These are phyloP conservation scores for Crepidodera aurea DNA, from an alignment of 2,888 invertebrate genomes.

Conservation along the genomic window DNA sequence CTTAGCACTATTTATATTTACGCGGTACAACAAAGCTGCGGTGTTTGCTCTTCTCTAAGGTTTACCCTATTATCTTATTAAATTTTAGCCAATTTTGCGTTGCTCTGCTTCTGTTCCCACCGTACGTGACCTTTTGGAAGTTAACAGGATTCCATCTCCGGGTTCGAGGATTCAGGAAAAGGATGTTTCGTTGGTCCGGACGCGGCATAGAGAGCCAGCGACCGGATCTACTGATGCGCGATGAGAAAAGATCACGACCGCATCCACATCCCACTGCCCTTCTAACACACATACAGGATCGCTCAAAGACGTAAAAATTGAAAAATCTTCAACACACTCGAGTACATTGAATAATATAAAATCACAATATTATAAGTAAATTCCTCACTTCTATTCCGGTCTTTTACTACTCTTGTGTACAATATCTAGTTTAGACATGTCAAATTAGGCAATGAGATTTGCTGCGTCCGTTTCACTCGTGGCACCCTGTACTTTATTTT, in stretches of 20 bases:
- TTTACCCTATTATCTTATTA: conserved; percentile 19
- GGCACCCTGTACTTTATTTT: no score
- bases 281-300: not conserved
- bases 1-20: conserved; percentile 2
- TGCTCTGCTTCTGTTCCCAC: conserved; percentile 12
- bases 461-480: no score
- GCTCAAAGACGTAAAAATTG: no score
- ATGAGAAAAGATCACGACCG: conserved; percentile 21
- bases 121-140: conserved; percentile 18
- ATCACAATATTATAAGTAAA: no score
- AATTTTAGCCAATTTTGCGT: conserved; percentile 16
- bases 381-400: no score
- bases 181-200: conserved; percentile 24
- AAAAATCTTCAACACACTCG: no score
- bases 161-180: conserved; percentile 20
- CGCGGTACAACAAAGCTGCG: conserved; percentile 5
- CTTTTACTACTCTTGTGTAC: no score
- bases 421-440: no score
- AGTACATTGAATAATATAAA: no score
- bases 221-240: conserved; percentile 21
- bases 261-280: conserved; percentile 13
- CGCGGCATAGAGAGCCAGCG: conserved; percentile 17
- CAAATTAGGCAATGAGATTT: no score
- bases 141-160: conserved; percentile 22
- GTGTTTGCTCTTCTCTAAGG: conserved; percentile 13